A percentile compares a stretch with the other conserved stretches of the same genome.
Conservation (phyloP, 2,113 vertebrate genomes). For the Eublepharis macularius region DNA sequence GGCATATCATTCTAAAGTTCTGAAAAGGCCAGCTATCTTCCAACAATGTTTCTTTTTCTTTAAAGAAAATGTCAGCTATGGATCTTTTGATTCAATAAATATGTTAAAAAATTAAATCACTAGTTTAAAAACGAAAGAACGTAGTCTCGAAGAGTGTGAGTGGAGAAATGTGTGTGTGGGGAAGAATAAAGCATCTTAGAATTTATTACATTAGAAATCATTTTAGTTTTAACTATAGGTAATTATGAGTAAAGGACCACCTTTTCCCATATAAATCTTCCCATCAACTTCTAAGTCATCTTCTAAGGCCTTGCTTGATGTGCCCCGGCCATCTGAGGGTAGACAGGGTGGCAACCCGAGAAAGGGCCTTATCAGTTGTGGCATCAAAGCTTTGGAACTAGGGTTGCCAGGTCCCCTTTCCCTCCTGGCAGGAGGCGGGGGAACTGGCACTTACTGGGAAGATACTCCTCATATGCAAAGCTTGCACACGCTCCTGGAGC, state of each 20-base stretch:
- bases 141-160: not conserved
- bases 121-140: conserved; percentile 31
- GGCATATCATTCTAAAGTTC: conserved; percentile 34
- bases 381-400: too few relatives aligned
- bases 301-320: too few relatives aligned
- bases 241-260: not conserved
- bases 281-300: too few relatives aligned
- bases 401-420: too few relatives aligned
- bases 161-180: not conserved
- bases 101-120: conserved; percentile 21
- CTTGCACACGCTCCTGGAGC: too few relatives aligned
- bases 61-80: conserved; percentile 35
- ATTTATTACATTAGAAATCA: conserved; percentile 8
- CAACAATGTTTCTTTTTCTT: conserved; percentile 26
- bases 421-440: too few relatives aligned
- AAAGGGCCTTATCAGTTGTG: too few relatives aligned
- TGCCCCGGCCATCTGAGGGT: too few relatives aligned
- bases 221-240: not conserved
- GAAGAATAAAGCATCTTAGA: conserved; percentile 7
- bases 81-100: conserved; percentile 35
- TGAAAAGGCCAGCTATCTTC: conserved; percentile 51
- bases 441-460: too few relatives aligned
- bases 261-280: too few relatives aligned
- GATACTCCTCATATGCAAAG: too few relatives aligned
- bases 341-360: too few relatives aligned